These are phyloP conservation scores for Pipistrellus pipistrellus DNA, from an alignment of 2,797 vertebrate genomes.

Conservation along the genomic window DNA sequence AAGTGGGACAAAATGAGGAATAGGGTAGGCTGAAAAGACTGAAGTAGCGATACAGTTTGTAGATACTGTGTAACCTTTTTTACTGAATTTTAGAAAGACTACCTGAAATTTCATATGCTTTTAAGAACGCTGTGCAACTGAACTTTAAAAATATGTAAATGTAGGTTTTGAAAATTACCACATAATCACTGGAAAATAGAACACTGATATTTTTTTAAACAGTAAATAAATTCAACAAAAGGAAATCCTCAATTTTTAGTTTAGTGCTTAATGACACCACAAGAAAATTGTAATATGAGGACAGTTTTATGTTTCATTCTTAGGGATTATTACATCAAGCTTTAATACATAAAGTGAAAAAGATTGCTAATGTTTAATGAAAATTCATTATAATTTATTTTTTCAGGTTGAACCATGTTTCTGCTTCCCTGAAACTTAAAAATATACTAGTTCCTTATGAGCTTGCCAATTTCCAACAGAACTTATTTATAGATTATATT, in stretches of 20 bases:
- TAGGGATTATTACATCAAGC: background rate
- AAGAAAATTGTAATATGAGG: background rate
- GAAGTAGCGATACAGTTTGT: background rate
- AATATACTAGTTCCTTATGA: background rate
- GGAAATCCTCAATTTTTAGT: constrained; percentile 16
- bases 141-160: background rate
- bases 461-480: background rate
- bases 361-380: background rate
- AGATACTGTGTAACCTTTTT: background rate
- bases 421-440: background rate
- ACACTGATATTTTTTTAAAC: background rate
- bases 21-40: background rate
- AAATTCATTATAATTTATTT: background rate
- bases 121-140: background rate
- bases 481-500: background rate
- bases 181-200: background rate
- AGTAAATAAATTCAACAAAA: background rate
- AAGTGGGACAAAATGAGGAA: background rate
- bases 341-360: constrained; percentile 12
- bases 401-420: background rate
- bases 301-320: constrained; percentile 4
- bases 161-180: background rate
- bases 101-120: background rate
- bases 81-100: background rate
- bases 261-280: background rate